Evolutionary conservation across 2,797 vertebrate species (phyloP), one percentile per base, ranked within the genome.

Genomic region (Pangasius krempfi): DNA sequence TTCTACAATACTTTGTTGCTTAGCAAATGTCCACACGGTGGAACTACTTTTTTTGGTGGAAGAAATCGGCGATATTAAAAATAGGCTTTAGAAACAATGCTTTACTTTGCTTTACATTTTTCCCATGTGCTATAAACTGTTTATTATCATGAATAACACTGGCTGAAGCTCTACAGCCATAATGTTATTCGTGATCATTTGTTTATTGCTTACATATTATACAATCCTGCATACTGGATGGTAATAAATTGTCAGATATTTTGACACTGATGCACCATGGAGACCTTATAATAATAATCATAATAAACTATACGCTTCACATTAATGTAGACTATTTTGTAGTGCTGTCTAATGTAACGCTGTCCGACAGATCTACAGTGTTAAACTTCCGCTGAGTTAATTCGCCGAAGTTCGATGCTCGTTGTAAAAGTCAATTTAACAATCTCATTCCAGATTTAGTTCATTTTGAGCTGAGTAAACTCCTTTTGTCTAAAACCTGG

Each of bases 401-500:
- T 82, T 60, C 12, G 13, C 37, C 2, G 5, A n/a, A 62, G 37
- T 62, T 4, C 22, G 37, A n/a, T 16, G 37, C 37, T 25, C 8
- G 10, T 13, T 83, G 58, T n/a, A 64, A 83, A 62, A 83, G 37
- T n/a, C 22, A 47, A 82, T 47, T 27, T n/a, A 27, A 64, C 18
- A 33, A 20, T 56, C 27, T 25, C 30, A 14, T 44, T 64, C 58
- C 22, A 66, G 27, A 84, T 50, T 66, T 22, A 52, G 62, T 33
- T 68, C 9, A 22, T 84, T 68, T 68, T 52, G 44, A 84, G 44
- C 44, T 8, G 62, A 66, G 60, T 68, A 68, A 84, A 52, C 27
- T 68, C 58, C 20, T 64, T 44, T 83, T 64, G 80, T 83, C 40
- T 83, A 16, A 83, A 83, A n/a, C 58, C 80, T n/a, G 30, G 44